Percentiles rank a stretch among this genome's conserved stretches.
Conservation (phyloP, 1,140 invertebrate species). For the Apis dorsata region DNA sequence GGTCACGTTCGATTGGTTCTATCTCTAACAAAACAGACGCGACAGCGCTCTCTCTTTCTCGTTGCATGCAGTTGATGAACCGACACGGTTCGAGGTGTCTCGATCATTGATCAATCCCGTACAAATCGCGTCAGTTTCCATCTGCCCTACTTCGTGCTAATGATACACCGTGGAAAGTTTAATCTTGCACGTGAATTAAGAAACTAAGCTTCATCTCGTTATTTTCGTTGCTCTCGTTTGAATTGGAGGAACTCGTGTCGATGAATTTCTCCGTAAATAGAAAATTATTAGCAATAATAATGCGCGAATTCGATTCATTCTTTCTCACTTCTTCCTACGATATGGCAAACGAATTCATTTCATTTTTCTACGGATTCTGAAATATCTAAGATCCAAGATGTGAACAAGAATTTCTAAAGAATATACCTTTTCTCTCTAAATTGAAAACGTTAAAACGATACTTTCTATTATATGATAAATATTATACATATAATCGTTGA, state of each 20-base stretch:
- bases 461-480: too few relatives aligned
- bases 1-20: not conserved
- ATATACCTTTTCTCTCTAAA: too few relatives aligned
- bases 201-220: not conserved
- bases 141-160: slow-evolving; percentile 40
- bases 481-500: too few relatives aligned
- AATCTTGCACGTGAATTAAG: slow-evolving; percentile 26
- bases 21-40: slow-evolving; percentile 1
- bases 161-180: slow-evolving; percentile 45
- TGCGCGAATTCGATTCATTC: too few relatives aligned
- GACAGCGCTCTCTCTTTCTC: not conserved
- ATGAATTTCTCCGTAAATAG: not conserved
- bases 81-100: slow-evolving; percentile 10
- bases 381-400: too few relatives aligned
- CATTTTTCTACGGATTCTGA: too few relatives aligned
- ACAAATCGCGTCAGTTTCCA: slow-evolving; percentile 9
- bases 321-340: too few relatives aligned
- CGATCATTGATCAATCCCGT: slow-evolving; percentile 28
- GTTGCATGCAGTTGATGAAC: slow-evolving; percentile 13
- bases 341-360: too few relatives aligned
- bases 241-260: not conserved
- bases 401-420: too few relatives aligned
- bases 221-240: not conserved
- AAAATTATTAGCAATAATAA: too few relatives aligned
- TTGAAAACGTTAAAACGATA: too few relatives aligned